Conservation (phyloP, 2,888 invertebrate genomes). For the Sinohyriopsis cumingii region DNA sequence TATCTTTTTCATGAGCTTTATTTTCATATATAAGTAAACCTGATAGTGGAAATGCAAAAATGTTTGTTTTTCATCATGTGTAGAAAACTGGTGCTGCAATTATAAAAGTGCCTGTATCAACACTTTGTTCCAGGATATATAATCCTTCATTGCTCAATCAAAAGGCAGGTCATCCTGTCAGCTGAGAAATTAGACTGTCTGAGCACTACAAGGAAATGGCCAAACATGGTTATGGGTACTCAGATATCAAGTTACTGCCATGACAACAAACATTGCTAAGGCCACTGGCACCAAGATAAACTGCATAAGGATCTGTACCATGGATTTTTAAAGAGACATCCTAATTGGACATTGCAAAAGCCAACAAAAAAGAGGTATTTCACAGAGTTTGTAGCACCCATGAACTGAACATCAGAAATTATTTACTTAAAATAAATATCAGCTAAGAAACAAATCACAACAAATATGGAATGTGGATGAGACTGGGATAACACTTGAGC, state of each 20-base stretch:
- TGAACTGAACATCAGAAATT: neutral
- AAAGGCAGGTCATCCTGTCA: no score
- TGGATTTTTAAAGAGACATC: slow-evolving; percentile 1
- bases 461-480: slow-evolving; percentile 9
- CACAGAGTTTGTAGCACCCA: neutral
- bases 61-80: no score
- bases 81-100: no score
- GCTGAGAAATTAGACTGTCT: neutral
- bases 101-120: no score
- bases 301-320: neutral
- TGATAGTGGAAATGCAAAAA: no score
- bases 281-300: neutral
- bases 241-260: neutral
- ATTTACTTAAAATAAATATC: neutral
- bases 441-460: neutral
- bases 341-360: neutral
- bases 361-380: neutral
- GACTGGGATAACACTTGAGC: slow-evolving; percentile 3
- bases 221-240: neutral
- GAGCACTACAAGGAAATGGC: slow-evolving; percentile 4
- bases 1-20: no score
- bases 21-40: no score
- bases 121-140: no score
- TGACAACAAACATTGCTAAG: slow-evolving; percentile 2
- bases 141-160: no score